Base-by-base conservation (phyloP, 2,888 invertebrate genomes). In the Meliscaeva auricollis region DNA sequence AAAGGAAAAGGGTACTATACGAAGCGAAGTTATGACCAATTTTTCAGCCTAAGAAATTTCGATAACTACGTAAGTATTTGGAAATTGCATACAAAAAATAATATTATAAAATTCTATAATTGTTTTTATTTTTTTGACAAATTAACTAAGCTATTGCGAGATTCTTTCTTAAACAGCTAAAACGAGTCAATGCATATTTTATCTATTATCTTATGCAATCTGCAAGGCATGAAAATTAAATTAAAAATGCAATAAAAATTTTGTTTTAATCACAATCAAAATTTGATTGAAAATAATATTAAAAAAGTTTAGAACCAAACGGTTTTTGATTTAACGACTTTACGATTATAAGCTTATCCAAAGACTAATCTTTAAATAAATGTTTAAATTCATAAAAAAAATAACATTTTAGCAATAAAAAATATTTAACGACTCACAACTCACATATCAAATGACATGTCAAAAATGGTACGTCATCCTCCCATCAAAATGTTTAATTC, bases 391-490 rank as follows among this genome's bases (percentile, higher is more conserved):
- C 1, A 2, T 11, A 9, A 50, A 11, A n/a, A n/a, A 46, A 22
- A 17, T 13, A 52, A 54, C 11, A 58, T 32, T 11, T 11, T 13
- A 58, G 35, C 13, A 20, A 20, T 58, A 58, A 58, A 58, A 35
- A n/a, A n/a, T 1, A 5, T 32, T 56, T 58, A 58, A 38, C 2
- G 56, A 35, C 20, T 20, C 4, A 26, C 26, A 4, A 26, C 26
- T 26, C 11, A 58, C 56, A 58, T 35, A 58, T 35, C 35, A 58
- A 35, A 35, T 35, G 17, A 58, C 20, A 58, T 58, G 56, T 58
- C 56, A 58, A 17, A 56, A 35, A 35, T 17, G 4, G 32, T 32
- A 30, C 54, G 56, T 35, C 56, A 56, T 56, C 35, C 1, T 41
- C 3, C 13, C 22, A 50, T 50, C 22, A 50, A 22, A 22, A 26